phyloP scores from a whole-genome alignment of 1,140 invertebrate species.

The Lutraria rhynchaena region DNA sequence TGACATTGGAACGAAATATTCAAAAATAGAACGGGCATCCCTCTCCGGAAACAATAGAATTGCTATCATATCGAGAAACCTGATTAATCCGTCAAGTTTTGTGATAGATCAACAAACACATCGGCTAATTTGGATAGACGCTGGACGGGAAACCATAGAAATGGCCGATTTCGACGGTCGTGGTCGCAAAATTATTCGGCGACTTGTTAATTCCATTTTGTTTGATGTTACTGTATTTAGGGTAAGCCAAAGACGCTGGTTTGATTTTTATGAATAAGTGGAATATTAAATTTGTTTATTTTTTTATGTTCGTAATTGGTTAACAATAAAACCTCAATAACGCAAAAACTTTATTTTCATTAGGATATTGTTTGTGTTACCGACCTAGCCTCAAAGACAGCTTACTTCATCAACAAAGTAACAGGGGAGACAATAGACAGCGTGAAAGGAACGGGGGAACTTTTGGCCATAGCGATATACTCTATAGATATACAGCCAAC shows the following conservation, averaged over 20 bases:
- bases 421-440: no score
- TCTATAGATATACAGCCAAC: background rate
- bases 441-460: no score
- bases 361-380: background rate
- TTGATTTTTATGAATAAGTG: no score
- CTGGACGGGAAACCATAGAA: slow-evolving; percentile 27
- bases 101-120: background rate
- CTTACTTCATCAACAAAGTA: background rate
- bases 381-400: background rate
- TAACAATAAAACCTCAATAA: no score
- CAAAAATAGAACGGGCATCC: slow-evolving; percentile 37
- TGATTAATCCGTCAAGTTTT: background rate
- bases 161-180: slow-evolving; percentile 16
- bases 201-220: background rate
- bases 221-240: slow-evolving; percentile 27
- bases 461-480: background rate
- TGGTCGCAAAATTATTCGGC: background rate
- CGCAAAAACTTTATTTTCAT: background rate
- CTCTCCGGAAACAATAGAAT: slow-evolving; percentile 10
- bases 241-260: background rate
- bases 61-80: slow-evolving; percentile 18
- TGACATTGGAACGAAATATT: slow-evolving; percentile 15
- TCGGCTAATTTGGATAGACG: slow-evolving; percentile 9
- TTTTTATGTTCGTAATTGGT: background rate
- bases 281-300: background rate